Evolutionary conservation across 2,113 vertebrate genomes (phyloP).

Genomic region (Panurus biarmicus): DNA sequence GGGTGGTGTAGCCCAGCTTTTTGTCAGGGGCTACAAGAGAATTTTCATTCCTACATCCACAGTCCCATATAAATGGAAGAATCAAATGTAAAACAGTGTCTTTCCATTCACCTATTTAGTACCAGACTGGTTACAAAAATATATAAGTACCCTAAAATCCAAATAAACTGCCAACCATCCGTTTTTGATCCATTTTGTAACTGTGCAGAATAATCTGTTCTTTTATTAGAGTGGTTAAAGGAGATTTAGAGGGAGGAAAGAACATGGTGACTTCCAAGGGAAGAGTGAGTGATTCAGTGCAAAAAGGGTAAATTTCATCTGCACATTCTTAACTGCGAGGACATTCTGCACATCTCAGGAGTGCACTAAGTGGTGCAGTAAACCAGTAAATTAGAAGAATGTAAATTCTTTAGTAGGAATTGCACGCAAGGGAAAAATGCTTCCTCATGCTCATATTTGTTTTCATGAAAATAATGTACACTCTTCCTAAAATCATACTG

Average conservation of each 20-base stretch:
- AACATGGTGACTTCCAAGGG: constrained; percentile 64
- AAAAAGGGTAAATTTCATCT: constrained; percentile 76
- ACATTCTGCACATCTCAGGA: constrained; percentile 77
- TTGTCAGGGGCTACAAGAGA: background rate
- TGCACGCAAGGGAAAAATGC: constrained; percentile 78
- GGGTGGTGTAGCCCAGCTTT: background rate
- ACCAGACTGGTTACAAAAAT: background rate
- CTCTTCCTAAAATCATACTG: constrained; percentile 72
- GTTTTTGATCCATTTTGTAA: background rate
- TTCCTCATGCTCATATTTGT: constrained; percentile 80
- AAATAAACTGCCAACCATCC: background rate
- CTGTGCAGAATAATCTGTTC: background rate
- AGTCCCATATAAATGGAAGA: background rate
- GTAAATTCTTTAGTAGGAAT: constrained; percentile 82
- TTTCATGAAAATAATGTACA: constrained; percentile 84
- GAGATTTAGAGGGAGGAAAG: constrained; percentile 52
- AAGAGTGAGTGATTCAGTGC: constrained; percentile 70
- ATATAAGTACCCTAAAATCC: background rate
- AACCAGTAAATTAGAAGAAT: constrained; percentile 87
- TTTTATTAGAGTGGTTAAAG: constrained; percentile 43
- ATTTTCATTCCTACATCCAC: background rate
- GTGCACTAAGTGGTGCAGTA: constrained; percentile 81
- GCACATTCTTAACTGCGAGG: constrained; percentile 75
- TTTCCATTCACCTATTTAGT: background rate
- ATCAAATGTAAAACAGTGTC: background rate